Evolutionary conservation across 2,113 vertebrate genomes (phyloP).

Genomic region (Motacilla tschutschensis): DNA sequence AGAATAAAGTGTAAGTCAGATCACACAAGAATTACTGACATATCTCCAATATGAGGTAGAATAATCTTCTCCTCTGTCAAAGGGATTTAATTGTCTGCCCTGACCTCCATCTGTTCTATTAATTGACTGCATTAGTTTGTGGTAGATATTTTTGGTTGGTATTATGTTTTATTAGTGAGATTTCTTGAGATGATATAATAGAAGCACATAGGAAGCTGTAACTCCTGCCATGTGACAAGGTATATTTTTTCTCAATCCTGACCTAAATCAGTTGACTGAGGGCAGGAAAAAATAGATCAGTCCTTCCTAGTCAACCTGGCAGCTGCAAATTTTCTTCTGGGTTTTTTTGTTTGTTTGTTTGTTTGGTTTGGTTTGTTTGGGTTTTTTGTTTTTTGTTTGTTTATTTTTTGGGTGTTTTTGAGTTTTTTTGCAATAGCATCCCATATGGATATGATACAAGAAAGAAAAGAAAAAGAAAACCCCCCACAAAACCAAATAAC

Average conservation of each 20-base stretch:
- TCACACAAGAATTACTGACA: conserved; percentile 43
- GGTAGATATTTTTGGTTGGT: conserved; percentile 24
- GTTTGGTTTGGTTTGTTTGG: not conserved
- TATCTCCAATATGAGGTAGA: conserved; percentile 19
- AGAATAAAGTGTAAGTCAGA: conserved; percentile 27
- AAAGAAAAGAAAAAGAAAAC: not conserved
- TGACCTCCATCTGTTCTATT: conserved; percentile 48
- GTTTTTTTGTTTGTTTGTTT: not conserved
- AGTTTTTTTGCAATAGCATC: not conserved
- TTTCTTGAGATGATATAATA: conserved; percentile 14
- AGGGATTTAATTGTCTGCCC: conserved; percentile 31
- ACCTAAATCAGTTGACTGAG: not conserved
- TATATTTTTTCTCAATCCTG: not conserved
- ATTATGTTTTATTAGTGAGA: conserved; percentile 30
- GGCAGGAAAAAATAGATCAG: not conserved
- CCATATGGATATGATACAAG: not conserved
- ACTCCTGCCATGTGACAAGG: not conserved
- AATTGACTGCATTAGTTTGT: conserved; percentile 39
- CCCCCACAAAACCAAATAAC: not conserved
- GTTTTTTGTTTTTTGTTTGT: not conserved
- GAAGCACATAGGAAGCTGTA: not conserved
- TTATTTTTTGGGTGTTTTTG: not conserved
- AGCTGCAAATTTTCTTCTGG: not conserved
- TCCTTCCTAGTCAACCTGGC: not conserved
- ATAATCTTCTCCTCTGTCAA: conserved; percentile 38